phyloP scores from a whole-genome alignment of 2,888 invertebrate genomes.

The Pollenia griseotomentosa region DNA sequence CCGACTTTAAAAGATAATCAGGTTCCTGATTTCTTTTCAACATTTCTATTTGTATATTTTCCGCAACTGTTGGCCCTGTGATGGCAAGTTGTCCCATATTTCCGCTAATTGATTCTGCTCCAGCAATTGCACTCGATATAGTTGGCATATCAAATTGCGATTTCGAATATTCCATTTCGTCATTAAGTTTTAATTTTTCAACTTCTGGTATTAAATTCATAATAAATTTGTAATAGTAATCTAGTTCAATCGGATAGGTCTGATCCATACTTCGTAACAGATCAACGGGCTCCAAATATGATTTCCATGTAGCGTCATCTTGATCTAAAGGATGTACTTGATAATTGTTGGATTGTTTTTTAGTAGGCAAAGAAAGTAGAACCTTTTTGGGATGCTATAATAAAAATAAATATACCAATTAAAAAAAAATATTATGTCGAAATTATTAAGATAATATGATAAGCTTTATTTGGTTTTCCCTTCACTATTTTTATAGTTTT shows the following conservation, averaged over 20 bases:
- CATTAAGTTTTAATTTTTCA: slow-evolving; percentile 73
- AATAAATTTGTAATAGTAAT: slow-evolving; percentile 89
- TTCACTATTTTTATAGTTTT: too few species aligned
- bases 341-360: slow-evolving; percentile 69
- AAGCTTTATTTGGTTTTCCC: too few species aligned
- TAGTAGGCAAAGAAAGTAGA: slow-evolving; percentile 78
- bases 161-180: slow-evolving; percentile 75
- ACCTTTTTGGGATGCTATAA: slow-evolving; percentile 76
- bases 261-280: slow-evolving; percentile 86
- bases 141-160: slow-evolving; percentile 77
- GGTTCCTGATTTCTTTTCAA: slow-evolving; percentile 75
- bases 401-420: slow-evolving; percentile 19
- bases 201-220: slow-evolving; percentile 73
- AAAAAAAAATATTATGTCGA: not conserved
- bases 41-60: slow-evolving; percentile 75
- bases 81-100: slow-evolving; percentile 51
- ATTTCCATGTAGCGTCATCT: slow-evolving; percentile 77
- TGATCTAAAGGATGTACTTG: slow-evolving; percentile 62
- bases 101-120: not conserved
- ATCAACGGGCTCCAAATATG: slow-evolving; percentile 87
- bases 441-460: too few species aligned
- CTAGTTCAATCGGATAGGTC: slow-evolving; percentile 88
- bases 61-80: slow-evolving; percentile 61
- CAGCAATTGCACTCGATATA: not conserved
- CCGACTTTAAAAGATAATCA: slow-evolving; percentile 73